Evolutionary conservation across 1,140 invertebrate species (phyloP).

Genomic region (Maniola jurtina): DNA sequence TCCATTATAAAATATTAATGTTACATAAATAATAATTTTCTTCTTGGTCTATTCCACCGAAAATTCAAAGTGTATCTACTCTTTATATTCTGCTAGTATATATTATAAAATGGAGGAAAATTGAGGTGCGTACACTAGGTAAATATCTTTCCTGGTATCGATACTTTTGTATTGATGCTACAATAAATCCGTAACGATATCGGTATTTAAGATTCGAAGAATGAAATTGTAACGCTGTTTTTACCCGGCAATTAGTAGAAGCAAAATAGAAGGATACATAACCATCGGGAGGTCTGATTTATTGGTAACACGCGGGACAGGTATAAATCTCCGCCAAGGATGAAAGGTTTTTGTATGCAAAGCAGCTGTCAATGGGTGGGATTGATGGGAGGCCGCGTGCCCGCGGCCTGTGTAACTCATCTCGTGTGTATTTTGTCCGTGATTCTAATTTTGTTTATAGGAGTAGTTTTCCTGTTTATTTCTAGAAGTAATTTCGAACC

Average conservation of each 20-base stretch:
- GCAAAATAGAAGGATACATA: background rate
- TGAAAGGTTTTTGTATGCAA: slow-evolving; percentile 23
- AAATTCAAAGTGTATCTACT: too few species aligned
- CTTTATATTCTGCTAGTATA: too few species aligned
- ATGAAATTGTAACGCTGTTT: background rate
- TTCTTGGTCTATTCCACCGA: too few species aligned
- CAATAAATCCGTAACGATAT: too few species aligned
- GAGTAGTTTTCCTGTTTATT: background rate
- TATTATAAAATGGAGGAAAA: too few species aligned
- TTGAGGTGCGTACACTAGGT: too few species aligned
- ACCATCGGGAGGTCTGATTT: slow-evolving; percentile 7
- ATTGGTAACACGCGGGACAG: slow-evolving; percentile 8
- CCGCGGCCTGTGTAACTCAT: background rate
- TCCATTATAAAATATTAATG: too few species aligned
- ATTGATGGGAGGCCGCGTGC: slow-evolving; percentile 15
- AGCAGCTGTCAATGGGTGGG: slow-evolving; percentile 13
- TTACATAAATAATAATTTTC: too few species aligned
- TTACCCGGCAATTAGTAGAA: background rate
- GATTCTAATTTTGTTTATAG: background rate
- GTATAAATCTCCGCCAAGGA: slow-evolving; percentile 14
- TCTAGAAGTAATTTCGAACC: too few species aligned
- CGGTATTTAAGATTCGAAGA: too few species aligned
- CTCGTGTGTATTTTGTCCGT: background rate
- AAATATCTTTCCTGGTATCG: too few species aligned
- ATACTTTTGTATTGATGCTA: too few species aligned